These are phyloP conservation scores for Ceyx melanurus DNA, from an alignment of 2,113 vertebrate species.

Conservation along the genomic window DNA sequence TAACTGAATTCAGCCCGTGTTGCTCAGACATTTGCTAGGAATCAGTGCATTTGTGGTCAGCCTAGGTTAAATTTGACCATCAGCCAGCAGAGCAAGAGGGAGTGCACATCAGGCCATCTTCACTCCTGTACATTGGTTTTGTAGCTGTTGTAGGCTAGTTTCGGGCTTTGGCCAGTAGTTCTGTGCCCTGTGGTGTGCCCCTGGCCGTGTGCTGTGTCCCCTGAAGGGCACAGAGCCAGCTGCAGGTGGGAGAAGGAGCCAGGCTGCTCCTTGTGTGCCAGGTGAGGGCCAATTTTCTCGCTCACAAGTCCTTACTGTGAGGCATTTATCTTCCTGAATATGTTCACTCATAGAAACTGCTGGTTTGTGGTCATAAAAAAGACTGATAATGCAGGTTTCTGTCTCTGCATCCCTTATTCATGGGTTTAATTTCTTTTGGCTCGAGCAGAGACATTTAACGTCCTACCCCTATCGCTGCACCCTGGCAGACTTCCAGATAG, in stretches of 20 bases:
- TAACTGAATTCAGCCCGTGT: not conserved
- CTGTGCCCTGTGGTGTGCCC: accelerated
- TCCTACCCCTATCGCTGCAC: conserved; percentile 78
- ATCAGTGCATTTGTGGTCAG: not conserved
- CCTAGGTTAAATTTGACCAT: not conserved
- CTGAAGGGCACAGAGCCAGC: not conserved
- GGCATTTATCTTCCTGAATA: not conserved
- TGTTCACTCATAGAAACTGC: accelerated
- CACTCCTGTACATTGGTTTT: accelerated
- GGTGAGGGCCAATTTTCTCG: not conserved
- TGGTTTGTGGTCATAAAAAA: not conserved
- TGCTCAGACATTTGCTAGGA: not conserved
- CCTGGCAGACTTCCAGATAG: conserved; percentile 81
- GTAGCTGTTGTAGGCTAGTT: not conserved
- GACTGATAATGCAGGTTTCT: not conserved
- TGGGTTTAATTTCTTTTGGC: not conserved
- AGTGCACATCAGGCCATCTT: accelerated
- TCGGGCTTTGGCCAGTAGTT: not conserved
- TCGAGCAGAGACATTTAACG: conserved; percentile 69
- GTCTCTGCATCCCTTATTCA: not conserved
- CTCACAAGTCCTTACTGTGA: not conserved
- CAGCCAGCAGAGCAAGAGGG: not conserved
- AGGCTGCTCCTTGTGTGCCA: not conserved
- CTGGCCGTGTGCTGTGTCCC: accelerated
- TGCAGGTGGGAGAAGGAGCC: not conserved